Conservation (phyloP, 1,140 invertebrate species). For the Monochamus saltuarius region DNA sequence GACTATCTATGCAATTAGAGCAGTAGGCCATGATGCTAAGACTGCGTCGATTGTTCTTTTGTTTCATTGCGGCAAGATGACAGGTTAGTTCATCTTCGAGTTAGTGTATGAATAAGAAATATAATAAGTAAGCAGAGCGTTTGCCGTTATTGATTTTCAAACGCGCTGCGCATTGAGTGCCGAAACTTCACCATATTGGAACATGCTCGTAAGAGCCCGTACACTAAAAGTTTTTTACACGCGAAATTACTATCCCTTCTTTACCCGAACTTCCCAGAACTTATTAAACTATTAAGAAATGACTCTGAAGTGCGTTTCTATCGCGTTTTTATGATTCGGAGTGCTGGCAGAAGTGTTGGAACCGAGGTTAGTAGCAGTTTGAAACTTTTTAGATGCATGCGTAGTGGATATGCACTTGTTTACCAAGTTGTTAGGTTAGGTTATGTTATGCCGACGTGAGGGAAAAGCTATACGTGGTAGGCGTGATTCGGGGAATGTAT, state of each 20-base stretch:
- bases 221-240: conserved; percentile 35
- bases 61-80: neutral
- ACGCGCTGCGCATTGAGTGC: conserved; percentile 16
- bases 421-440: conserved; percentile 26
- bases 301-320: conserved; percentile 6
- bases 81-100: neutral
- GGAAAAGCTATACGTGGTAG: neutral
- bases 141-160: conserved; percentile 19
- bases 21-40: neutral
- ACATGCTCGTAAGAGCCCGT: conserved; percentile 22
- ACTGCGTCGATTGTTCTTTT: neutral
- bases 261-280: conserved; percentile 25
- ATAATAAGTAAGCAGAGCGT: conserved; percentile 7
- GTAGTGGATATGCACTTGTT: conserved; percentile 16
- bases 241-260: conserved; percentile 26
- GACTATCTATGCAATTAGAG: neutral
- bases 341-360: neutral
- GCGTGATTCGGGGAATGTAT: neutral
- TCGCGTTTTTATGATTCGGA: conserved; percentile 4
- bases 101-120: neutral
- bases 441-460: conserved; percentile 22
- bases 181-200: neutral
- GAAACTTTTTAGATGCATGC: conserved; percentile 6
- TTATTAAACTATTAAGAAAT: conserved; percentile 25
- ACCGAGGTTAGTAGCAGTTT: conserved; percentile 4